Conservation (phyloP, 2,888 invertebrate species). For the Rotaria macrura region DNA sequence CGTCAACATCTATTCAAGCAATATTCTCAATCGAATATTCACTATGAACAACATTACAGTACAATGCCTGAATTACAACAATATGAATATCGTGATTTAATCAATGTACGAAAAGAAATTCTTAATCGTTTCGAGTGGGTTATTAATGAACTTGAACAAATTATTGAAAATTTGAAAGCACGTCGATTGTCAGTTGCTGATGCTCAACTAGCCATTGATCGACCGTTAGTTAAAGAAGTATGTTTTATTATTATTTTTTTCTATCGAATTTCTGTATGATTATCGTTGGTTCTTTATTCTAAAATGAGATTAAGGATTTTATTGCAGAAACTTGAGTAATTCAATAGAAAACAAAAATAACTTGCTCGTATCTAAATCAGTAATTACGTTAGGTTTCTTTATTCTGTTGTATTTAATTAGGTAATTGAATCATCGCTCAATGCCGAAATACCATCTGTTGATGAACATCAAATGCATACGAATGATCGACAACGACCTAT, state of each 20-base stretch:
- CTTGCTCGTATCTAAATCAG: no score
- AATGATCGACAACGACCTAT: not conserved
- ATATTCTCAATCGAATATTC: not conserved
- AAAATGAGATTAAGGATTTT: no score
- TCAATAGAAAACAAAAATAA: no score
- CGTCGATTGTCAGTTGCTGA: not conserved
- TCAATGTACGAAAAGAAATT: conserved; percentile 9
- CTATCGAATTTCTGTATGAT: no score
- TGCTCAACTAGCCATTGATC: not conserved
- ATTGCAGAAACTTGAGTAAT: no score
- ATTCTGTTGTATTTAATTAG: not conserved
- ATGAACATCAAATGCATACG: not conserved
- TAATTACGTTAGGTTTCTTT: no score
- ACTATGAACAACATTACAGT: conserved; percentile 11
- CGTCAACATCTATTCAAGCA: not conserved
- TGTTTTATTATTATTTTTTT: no score
- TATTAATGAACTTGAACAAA: conserved; percentile 6
- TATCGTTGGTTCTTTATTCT: no score
- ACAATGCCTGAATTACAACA: not conserved
- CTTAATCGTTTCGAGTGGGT: conserved; percentile 12
- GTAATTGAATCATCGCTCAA: conserved; percentile 18
- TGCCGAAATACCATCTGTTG: not conserved
- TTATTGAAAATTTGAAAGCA: not conserved
- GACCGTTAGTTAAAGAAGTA: conserved; percentile 19
- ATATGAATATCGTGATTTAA: conserved; percentile 4